Evolutionary conservation across 1,140 invertebrate species (phyloP).

Genomic region (Drosophila kohkoa): DNA sequence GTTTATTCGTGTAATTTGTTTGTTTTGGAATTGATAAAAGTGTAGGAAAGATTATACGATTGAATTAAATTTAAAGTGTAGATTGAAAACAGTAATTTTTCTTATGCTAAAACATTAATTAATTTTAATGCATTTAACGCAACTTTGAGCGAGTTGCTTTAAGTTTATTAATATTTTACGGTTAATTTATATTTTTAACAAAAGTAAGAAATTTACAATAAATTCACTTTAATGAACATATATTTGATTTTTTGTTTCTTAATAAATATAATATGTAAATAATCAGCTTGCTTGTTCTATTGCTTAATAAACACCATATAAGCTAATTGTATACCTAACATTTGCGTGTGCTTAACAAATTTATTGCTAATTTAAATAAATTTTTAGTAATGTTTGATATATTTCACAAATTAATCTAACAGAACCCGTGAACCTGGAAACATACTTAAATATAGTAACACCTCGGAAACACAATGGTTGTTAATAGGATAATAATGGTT

Average conservation of each 20-base stretch:
- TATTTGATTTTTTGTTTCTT: conserved; percentile 33
- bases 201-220: conserved; percentile 49
- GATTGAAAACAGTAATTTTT: conserved; percentile 29
- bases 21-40: conserved; percentile 18
- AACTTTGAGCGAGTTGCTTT: conserved; percentile 67
- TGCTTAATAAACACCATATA: conserved; percentile 32
- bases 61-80: conserved; percentile 45
- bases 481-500: conserved; percentile 59
- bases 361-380: conserved; percentile 12
- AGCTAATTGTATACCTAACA: conserved; percentile 39
- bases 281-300: conserved; percentile 41
- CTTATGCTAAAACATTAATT: conserved; percentile 29
- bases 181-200: conserved; percentile 66
- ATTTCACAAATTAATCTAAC: background rate
- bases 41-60: conserved; percentile 13
- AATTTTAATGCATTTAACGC: conserved; percentile 57
- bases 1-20: conserved; percentile 56
- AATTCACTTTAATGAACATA: conserved; percentile 54
- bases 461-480: conserved; percentile 52
- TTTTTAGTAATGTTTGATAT: background rate
- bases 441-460: conserved; percentile 32
- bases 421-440: conserved; percentile 25
- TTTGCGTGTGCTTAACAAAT: conserved; percentile 39
- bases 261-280: conserved; percentile 52
- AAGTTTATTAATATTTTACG: conserved; percentile 61